Evolutionary conservation across 1,140 invertebrate genomes (phyloP).

Genomic region (Euglossa dilemma): DNA sequence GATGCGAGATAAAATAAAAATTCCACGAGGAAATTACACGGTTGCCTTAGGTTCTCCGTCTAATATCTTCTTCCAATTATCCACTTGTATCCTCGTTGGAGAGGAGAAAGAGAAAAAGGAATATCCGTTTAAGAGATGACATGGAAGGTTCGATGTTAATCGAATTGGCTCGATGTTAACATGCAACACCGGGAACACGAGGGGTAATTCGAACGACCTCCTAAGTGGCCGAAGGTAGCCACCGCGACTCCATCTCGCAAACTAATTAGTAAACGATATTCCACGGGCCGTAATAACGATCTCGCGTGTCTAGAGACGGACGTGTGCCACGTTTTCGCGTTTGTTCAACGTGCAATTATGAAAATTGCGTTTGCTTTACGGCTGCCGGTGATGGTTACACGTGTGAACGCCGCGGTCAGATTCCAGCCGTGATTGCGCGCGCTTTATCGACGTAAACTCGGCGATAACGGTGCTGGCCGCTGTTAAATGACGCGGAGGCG

Average conservation of each 20-base stretch:
- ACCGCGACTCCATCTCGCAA: not conserved
- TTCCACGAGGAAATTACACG: not conserved
- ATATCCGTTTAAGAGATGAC: too few species aligned
- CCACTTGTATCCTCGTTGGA: not conserved
- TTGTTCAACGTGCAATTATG: constrained; percentile 71
- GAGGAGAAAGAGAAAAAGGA: not conserved
- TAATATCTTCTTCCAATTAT: not conserved
- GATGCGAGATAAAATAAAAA: not conserved
- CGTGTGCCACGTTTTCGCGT: constrained; percentile 52
- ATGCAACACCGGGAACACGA: not conserved
- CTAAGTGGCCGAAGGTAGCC: not conserved
- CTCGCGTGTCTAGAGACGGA: constrained; percentile 57
- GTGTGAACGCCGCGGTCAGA: constrained; percentile 55
- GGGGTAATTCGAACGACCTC: not conserved
- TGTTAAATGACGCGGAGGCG: not conserved
- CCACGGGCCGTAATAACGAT: constrained; percentile 62
- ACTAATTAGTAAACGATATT: constrained; percentile 75
- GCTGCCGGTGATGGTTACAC: constrained; percentile 57
- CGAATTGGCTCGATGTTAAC: not conserved
- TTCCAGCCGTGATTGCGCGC: constrained; percentile 36
- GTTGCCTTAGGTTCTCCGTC: not conserved
- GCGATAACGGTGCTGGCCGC: constrained; percentile 20
- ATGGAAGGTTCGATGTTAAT: not conserved
- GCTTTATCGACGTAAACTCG: constrained; percentile 46
- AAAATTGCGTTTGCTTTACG: constrained; percentile 73